Base-by-base conservation (phyloP, 2,888 invertebrate species). In the Zelleria hepariella region DNA sequence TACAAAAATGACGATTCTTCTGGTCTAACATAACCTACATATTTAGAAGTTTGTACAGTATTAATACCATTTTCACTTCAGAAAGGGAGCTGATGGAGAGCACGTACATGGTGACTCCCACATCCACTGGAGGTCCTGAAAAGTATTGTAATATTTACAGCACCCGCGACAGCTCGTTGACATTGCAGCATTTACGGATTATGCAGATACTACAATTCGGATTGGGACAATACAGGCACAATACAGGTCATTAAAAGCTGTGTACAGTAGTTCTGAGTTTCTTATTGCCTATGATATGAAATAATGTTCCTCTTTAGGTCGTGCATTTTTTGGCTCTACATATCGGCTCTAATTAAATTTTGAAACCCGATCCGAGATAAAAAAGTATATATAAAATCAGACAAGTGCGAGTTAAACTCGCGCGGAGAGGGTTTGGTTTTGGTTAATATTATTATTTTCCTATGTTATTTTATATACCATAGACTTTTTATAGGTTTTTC, bases 41-140 rank as follows among this genome's bases (percentile, higher is more conserved):
- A 74, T 73, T 73, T 71, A 78, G 67, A 72, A 77, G 72, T 72
- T n/a, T 77, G 75, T 70, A 65, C 67, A 69, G 66, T 62, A 71
- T 77, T 74, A 76, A 53, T 88, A 92, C 92, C 92, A 95, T 95
- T 91, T 94, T 93, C 81, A 94, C 94, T 93, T 95, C 95, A 83
- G 94, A 94, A 79, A 95, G 93, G 79, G 94, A 94, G 90, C 94
- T 94, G 91, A 95, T 95, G 88, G 93, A 93, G 86, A 94, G 92
- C 88, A 95, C 94, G 91, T 94, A 94, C 92, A 95, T 94, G 86
- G 94, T 94, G 84, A 95, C 94, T 80, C 94, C 94, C 81, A 95
- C 94, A 87, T 93, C 94, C 82, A 95, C 94, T 74, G 94, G 94
- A 82, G 92, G 91, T 87, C 92, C 94, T 94, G 91, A 87, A 92